Evolutionary conservation across 2,797 vertebrate species (phyloP), one percentile per base, ranked within the genome.

Genomic region (Xerus rutilus): DNA sequence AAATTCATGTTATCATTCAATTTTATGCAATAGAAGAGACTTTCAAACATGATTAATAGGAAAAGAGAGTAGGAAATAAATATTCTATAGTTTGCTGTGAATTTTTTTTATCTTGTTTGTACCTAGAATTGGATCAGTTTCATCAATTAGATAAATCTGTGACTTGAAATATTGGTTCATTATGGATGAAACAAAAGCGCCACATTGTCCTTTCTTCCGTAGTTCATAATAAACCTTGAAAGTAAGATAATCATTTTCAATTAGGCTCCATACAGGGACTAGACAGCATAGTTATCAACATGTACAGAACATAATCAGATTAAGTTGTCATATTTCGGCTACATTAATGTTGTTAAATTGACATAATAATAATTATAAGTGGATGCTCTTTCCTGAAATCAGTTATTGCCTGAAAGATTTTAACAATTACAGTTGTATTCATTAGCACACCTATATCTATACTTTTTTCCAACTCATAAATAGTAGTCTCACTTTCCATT

Each of bases 241-340:
- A 96, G 30, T 86, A 92, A 96, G 6, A 3, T 77, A 90, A 93
- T 93, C 25, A 92, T 94, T 97, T 97, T 97, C 93, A 94, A 0
- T 91, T 79, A 64, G n/a, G 9, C 45, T 96, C 82, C 92, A 94
- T 69, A n/a, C 39, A 85, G 70, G 18, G 79, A 89, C 45, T 86
- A 52, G 67, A 49, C n/a, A 94, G n/a, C 81, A 85, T 32, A 23
- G 76, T 59, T 62, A 93, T 88, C 43, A 88, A 67, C 28, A 74
- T 47, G 69, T 89, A 84, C 0, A 0, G 77, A 97, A 65, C 45
- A 69, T 21, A 69, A 30, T 93, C 62, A 69, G 57, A 86, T 73
- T 95, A 87, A 78, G 70, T 12, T 64, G 82, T 96, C 94, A 93
- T 95, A 89, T 94, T 97, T 92, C 95, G 79, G 25, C 94, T 87